These are phyloP conservation scores for Characodon lateralis DNA, from an alignment of 2,797 vertebrate species.

Conservation along the genomic window DNA sequence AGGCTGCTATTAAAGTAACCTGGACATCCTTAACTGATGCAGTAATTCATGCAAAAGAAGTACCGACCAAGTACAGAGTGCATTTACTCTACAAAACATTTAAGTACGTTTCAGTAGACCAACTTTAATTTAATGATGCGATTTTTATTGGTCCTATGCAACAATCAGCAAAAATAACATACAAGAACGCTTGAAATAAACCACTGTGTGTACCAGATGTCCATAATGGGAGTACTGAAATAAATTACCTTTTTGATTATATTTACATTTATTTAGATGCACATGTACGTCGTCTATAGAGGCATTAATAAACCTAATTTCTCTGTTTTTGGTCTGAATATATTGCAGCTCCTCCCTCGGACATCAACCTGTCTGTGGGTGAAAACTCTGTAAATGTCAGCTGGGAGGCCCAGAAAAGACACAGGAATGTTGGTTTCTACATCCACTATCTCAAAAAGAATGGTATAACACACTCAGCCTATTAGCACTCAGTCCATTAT, in stretches of 20 bases:
- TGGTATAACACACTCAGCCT: constrained; percentile 58
- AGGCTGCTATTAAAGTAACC: not conserved
- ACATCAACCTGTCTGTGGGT: constrained; percentile 77
- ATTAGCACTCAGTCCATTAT: not conserved
- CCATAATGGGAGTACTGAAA: not conserved
- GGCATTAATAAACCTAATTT: not conserved
- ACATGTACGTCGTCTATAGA: not conserved
- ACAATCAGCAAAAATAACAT: not conserved
- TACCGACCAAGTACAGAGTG: not conserved
- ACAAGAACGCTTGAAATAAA: not conserved
- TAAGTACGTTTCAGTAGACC: not conserved
- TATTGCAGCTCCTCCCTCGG: constrained; percentile 73
- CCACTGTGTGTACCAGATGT: not conserved
- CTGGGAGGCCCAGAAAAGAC: constrained; percentile 84
- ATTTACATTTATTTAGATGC: not conserved
- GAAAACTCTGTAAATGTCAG: constrained; percentile 83
- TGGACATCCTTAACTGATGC: not conserved
- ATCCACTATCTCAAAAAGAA: constrained; percentile 80
- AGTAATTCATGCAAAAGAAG: not conserved
- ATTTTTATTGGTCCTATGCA: not conserved
- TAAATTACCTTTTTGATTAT: not conserved
- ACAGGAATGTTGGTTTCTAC: constrained; percentile 82
- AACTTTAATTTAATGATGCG: not conserved
- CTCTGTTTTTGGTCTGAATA: constrained; percentile 12
- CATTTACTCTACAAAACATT: not conserved